Evolutionary conservation across 1,140 invertebrate species (phyloP), one percentile per base, ranked within the genome.

Genomic region (Cydia fagiglandana): DNA sequence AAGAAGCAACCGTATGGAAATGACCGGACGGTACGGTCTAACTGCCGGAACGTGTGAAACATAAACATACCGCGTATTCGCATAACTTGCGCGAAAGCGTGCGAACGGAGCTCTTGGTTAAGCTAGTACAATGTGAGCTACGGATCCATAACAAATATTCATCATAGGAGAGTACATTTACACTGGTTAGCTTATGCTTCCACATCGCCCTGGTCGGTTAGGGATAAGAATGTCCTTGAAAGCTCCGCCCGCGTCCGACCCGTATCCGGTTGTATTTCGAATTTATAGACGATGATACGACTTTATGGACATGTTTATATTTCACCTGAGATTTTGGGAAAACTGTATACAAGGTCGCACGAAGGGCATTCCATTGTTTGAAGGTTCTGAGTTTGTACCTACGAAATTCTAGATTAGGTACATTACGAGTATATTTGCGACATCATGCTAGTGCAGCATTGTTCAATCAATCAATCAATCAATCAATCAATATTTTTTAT

Each of bases 241-340:
- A 70, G 66, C 66, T 38, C 66, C 66, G 38, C 6, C 66, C 66
- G 66, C 66, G 38, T 70, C 66, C 66, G 66, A 2, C 45, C 34
- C n/a, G 34, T 17, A 17, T 70, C 66, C 34, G 66, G 66, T 70
- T 41, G 66, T 70, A 70, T 70, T 70, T 41, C 66, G 66, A 45
- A 70, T 70, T 70, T 70, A 70, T 70, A 41, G 34, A 20, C 66
- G 66, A 70, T 70, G 66, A 70, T 70, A 70, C 66, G 9, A 13
- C 66, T 70, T 70, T 45, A 70, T 70, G 66, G 66, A 20, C 66
- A 34, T n/a, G 34, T 70, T 70, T 70, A 70, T 70, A 10, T 66
- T 2, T 3, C 38, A 70, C 66, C 66, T 70, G 34, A 38, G 66
- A 61, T 61, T 61, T 20, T 20, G 9, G 1, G 20, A 61, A 20